Evolutionary conservation across 2,888 invertebrate genomes (phyloP), one percentile per base, ranked within the genome.

Genomic region (Creontiades dilutus): DNA sequence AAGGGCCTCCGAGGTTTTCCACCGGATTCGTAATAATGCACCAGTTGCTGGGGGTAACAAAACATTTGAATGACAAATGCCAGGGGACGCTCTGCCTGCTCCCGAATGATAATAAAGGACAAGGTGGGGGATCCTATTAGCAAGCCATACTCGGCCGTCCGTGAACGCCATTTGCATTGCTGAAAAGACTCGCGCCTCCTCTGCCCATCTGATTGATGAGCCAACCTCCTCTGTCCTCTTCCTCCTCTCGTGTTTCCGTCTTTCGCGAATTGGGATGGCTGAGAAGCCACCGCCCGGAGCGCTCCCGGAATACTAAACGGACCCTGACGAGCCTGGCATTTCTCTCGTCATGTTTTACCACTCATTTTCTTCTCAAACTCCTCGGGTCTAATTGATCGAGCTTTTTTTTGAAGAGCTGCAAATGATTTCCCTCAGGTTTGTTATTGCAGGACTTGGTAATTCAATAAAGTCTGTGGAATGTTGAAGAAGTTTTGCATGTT

Each of bases 201-300:
- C 19, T 2, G 46, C 19, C 16, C 28, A 19, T 57, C 85, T 85
- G 85, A 85, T 85, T 85, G 85, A 85, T 85, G 85, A 85, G 57
- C 37, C 57, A 27, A 12, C 57, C 57, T 57, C 68, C 27, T 68
- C 12, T 19, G 68, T 19, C 68, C 55, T n/a, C 55, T 28, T 16
- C 16, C 85, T 14, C n/a, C n/a, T 27, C 61, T 61, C 19, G 27
- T 16, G 28, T 85, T 85, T 61, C 37, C 85, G 85, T 85, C 57
- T 61, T 55, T 23, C 1, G 23, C 55, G 57, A 85, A 85, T 78
- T 78, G 46, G 16, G 14, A 28, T 61, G 85, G 57, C 13, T 68
- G 14, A 57, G 61, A 28, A 19, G 85, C 27, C 61, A 37, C 85
- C 7, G 14, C 85, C 28, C 37, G 37, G 46, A 52, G 28, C 57